A percentile compares a stretch with the other conserved stretches of the same genome.
Conservation (phyloP, 64 coral and sea anemone species). For the Dendronephthya gigantea region DNA sequence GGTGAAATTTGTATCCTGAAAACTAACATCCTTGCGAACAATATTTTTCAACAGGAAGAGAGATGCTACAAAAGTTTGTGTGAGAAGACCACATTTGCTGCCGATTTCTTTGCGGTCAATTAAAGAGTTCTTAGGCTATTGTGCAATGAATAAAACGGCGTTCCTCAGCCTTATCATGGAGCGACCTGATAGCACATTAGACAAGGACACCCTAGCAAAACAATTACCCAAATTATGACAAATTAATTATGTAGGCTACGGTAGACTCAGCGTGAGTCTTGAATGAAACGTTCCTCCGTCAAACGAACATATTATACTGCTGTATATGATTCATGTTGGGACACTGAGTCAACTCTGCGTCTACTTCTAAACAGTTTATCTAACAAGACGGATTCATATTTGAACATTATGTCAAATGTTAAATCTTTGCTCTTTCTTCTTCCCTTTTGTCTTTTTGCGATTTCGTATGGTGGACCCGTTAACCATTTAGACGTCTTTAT, state of each 20-base stretch:
- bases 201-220: not conserved
- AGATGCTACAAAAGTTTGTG: too few relatives aligned
- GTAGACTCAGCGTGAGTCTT: not conserved
- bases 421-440: not conserved
- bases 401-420: not conserved
- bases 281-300: not conserved
- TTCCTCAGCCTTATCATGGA: not conserved
- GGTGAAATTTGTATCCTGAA: too few relatives aligned
- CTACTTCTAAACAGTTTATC: not conserved
- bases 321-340: too few relatives aligned
- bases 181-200: not conserved
- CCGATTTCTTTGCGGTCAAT: slow-evolving; percentile 1
- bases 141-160: not conserved
- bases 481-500: not conserved
- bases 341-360: too few relatives aligned
- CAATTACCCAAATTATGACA: slow-evolving; percentile 18
- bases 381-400: not conserved
- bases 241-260: not conserved
- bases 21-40: too few relatives aligned
- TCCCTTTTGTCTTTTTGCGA: not conserved
- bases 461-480: not conserved
- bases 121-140: not conserved
- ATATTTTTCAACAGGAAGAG: too few relatives aligned
- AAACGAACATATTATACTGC: not conserved
- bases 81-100: too few relatives aligned